Evolutionary conservation across 2,888 invertebrate genomes (phyloP), one percentile per base, ranked within the genome.

Genomic region (Melolontha melolontha): DNA sequence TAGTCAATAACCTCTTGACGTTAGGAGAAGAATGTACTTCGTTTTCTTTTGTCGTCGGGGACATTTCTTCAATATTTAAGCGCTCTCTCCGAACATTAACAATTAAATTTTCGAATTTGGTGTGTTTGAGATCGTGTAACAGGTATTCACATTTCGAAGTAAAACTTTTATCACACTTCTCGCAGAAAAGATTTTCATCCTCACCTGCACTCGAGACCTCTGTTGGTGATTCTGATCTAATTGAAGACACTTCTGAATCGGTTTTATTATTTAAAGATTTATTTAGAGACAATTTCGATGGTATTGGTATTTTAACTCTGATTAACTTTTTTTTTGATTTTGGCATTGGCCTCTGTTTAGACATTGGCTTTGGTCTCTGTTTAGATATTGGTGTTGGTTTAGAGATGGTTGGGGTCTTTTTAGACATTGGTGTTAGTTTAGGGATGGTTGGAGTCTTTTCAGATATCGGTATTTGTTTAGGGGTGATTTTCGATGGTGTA

Each of bases 111-210:
- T 68, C 66, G 2, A 70, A 67, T 65, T 74, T 71, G 42, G 68
- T 67, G 39, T 74, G 73, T 55, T 67, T 71, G 1, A 74, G 42
- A 2, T 12, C 41, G 40, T 74, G 73, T 8, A 34, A 11, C 49
- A 71, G 55, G n/a, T 55, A 68, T 1, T 72, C 68, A 11, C 70
- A 72, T 11, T 40, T 44, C 29, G 29, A 55, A 2, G 22, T 41
- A 51, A 70, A 72, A 0, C 0, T 42, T 67, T 70, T 67, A 64
- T 74, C 71, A 41, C 73, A 74, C 5, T 67, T 49, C 12, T 47
- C 22, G 47, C 73, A 74, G 0, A 49, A 39, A 4, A 50, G 39
- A 64, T 50, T 29, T 34, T 50, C 8, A 11, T 47, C 17, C 10
- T 62, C 34, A 12, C 14, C 40, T 11, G 14, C 22, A 14, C 8